Conservation (phyloP, 2,888 invertebrate species). For the Noctua janthina region DNA sequence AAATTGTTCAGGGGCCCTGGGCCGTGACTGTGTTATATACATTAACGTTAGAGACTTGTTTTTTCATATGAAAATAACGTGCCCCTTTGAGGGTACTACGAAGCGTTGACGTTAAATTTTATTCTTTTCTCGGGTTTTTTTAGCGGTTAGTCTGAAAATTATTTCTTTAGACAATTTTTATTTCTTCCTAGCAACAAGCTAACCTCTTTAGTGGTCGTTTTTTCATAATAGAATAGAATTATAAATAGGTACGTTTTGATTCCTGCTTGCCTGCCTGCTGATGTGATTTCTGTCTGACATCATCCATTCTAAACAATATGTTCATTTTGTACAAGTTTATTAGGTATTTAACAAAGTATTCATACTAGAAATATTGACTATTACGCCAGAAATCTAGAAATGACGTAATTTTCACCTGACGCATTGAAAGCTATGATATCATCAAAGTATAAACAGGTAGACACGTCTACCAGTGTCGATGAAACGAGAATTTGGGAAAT, state of each 20-base stretch:
- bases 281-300: background rate
- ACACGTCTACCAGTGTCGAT: background rate
- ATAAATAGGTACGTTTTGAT: background rate
- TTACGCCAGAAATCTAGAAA: background rate
- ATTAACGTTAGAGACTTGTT: conserved; percentile 68
- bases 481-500: conserved; percentile 2
- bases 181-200: conserved; percentile 10
- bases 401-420: conserved; percentile 4
- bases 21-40: conserved; percentile 68
- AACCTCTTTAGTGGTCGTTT: background rate
- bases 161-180: conserved; percentile 16
- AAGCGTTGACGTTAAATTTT: conserved; percentile 71
- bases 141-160: conserved; percentile 29
- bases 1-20: conserved; percentile 81
- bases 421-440: conserved; percentile 23
- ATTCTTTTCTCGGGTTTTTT: conserved; percentile 59
- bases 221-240: background rate
- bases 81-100: conserved; percentile 69
- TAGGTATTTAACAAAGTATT: background rate
- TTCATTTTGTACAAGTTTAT: background rate
- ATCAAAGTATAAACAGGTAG: background rate
- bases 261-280: too few species aligned
- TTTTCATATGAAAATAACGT: conserved; percentile 77
- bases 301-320: background rate
- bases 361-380: background rate